Evolutionary conservation across 1,140 invertebrate species (phyloP), one percentile per base, ranked within the genome.

Genomic region (Cataglyphis hispanica): DNA sequence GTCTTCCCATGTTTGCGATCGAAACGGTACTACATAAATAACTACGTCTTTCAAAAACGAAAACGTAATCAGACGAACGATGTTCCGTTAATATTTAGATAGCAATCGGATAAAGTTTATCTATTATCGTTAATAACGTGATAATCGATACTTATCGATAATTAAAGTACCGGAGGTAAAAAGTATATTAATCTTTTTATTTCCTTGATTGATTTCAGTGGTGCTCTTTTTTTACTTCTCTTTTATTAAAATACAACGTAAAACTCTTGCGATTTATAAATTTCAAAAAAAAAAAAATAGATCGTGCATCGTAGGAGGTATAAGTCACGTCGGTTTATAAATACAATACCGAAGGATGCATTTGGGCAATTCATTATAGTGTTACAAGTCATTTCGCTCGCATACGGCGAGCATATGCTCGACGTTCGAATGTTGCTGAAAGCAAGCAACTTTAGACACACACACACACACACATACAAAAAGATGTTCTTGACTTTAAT

Each of bases 401-500:
- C 78, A 60, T 72, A 27, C 78, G 25, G 77, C 77, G 40, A 56
- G 77, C 78, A 83, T 22, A 60, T 83, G 78, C 13, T 27, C 40
- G 19, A 31, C 50, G 80, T 46, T 76, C 40, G 87, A 85, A 76
- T 50, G 37, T 70, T 63, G 40, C 56, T 53, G 66, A 88, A 72
- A 70, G 27, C 50, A n/a, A 34, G 66, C 81, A 89, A 88, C 66
- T 88, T 88, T 88, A 88, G 86, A 85, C 4, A 50, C 16, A 50
- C 46, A 50, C 16, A 50, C 40, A 40, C 10, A 43, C 40, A 43
- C 40, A 40, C 10, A 43, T 10, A 43, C 83, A 46, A 86, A 60
- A 37, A 77, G 53, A 70, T 81, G 64, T 63, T 85, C 87, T 89
- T 83, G 87, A 88, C 87, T 87, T 83, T 89, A 89, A 88, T 81